Conservation (phyloP, 2,888 invertebrate species). For the Phrixothrix hirtus region DNA sequence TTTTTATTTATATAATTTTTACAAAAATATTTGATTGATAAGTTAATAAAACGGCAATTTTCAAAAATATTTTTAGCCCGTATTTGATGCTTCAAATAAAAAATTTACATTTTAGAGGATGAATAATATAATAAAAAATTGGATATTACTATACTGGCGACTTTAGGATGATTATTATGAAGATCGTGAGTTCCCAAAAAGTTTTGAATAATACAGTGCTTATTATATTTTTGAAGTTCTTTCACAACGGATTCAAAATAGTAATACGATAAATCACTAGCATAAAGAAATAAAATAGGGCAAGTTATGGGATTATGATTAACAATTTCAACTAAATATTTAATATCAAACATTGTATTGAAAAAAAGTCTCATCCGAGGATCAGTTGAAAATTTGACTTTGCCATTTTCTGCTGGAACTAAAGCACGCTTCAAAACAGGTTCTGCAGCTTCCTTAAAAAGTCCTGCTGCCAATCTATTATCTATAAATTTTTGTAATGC, state of each 20-base stretch:
- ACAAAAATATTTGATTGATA: too few relatives aligned
- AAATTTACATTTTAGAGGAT: too few relatives aligned
- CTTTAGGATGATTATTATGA: constrained; percentile 63
- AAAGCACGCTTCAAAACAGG: constrained; percentile 58
- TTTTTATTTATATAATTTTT: too few relatives aligned
- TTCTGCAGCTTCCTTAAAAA: constrained; percentile 58
- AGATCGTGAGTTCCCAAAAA: constrained; percentile 66
- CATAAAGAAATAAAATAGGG: constrained; percentile 48
- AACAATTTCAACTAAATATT: constrained; percentile 49
- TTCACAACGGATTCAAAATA: constrained; percentile 36
- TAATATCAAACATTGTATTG: constrained; percentile 51
- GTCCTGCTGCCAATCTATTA: constrained; percentile 47
- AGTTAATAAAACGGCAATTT: too few relatives aligned
- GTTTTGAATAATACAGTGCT: constrained; percentile 40
- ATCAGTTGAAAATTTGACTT: constrained; percentile 62
- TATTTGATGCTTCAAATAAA: too few relatives aligned
- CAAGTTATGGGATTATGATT: constrained; percentile 45
- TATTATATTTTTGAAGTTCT: constrained; percentile 34
- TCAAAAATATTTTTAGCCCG: too few relatives aligned
- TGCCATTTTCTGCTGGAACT: constrained; percentile 52
- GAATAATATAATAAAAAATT: constrained; percentile 45
- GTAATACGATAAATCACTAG: constrained; percentile 40
- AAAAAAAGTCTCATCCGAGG: constrained; percentile 56
- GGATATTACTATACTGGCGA: constrained; percentile 50
- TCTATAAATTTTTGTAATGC: constrained; percentile 57